Evolutionary conservation across 2,113 vertebrate genomes (phyloP).

Genomic region (Sapajus apella): DNA sequence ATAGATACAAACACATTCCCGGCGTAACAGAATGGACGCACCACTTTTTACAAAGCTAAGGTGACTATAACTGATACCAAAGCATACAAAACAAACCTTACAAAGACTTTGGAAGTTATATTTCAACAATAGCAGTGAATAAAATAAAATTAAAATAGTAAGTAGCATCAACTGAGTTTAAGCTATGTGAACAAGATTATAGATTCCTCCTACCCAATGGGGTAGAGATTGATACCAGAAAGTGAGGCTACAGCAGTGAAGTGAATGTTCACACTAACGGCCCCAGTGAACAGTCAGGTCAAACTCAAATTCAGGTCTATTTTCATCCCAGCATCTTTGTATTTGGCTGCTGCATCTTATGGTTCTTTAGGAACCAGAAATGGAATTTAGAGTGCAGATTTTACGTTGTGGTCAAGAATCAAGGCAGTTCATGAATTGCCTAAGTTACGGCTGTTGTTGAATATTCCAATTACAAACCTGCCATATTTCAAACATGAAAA

Average conservation of each 20-base stretch:
- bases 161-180: neutral
- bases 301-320: neutral
- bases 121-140: neutral
- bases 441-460: neutral
- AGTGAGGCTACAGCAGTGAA: fast-evolving
- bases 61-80: neutral
- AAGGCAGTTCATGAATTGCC: no score
- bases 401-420: neutral
- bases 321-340: neutral
- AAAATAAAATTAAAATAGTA: neutral
- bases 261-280: neutral
- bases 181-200: no score
- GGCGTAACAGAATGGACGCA: fast-evolving
- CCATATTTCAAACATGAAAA: neutral
- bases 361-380: neutral
- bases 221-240: neutral
- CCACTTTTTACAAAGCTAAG: neutral
- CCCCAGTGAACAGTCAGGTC: fast-evolving
- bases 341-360: fast-evolving
- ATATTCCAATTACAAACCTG: neutral
- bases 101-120: neutral
- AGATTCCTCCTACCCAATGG: fast-evolving
- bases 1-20: fast-evolving
- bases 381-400: no score
- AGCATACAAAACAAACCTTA: neutral